phyloP scores from a whole-genome alignment of 2,888 invertebrate genomes.

The Oscheius sp. region DNA sequence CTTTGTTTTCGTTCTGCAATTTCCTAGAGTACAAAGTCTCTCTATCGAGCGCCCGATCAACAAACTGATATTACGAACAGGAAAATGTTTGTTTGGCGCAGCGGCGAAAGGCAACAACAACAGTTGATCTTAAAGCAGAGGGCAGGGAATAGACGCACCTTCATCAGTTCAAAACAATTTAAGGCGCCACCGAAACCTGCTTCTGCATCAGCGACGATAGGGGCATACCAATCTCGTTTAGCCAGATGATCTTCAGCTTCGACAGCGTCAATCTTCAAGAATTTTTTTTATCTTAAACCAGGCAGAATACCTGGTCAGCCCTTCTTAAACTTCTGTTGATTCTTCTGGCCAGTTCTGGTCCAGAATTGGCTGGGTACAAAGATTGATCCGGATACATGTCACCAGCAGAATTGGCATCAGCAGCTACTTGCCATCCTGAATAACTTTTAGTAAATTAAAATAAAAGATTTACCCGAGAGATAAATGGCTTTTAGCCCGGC shows the following conservation, averaged over 20 bases:
- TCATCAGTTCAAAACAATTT: conserved; percentile 74
- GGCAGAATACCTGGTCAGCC: conserved; percentile 72
- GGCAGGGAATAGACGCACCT: conserved; percentile 54
- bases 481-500: conserved; percentile 74
- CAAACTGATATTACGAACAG: conserved; percentile 23
- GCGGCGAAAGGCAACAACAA: conserved; percentile 19
- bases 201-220: conserved; percentile 74
- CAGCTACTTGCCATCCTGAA: conserved; percentile 74
- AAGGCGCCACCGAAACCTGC: conserved; percentile 74
- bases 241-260: conserved; percentile 71
- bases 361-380: conserved; percentile 74
- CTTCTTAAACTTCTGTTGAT: conserved; percentile 73
- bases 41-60: conserved; percentile 11
- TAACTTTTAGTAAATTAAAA: neutral
- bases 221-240: conserved; percentile 72
- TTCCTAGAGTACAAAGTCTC: conserved; percentile 22
- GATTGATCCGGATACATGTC: conserved; percentile 75
- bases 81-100: conserved; percentile 27
- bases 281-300: conserved; percentile 42
- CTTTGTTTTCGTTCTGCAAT: neutral
- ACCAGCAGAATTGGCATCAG: conserved; percentile 74
- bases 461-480: conserved; percentile 69
- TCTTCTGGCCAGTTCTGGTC: conserved; percentile 71
- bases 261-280: conserved; percentile 64
- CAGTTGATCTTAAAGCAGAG: neutral